Conservation (phyloP, 2,888 invertebrate genomes). For the Hofmannophila pseudospretella region DNA sequence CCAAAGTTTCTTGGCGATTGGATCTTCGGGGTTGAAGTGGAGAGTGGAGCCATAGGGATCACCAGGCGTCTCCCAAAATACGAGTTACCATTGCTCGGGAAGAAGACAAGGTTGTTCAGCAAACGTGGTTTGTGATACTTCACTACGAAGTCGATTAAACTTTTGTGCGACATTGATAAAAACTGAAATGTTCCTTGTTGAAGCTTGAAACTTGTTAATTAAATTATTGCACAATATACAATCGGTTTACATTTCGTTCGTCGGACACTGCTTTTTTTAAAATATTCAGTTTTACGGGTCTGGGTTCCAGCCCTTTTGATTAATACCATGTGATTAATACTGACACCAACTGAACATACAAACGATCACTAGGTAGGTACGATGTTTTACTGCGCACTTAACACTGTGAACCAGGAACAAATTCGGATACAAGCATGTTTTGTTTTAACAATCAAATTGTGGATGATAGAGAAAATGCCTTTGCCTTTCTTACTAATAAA, state of each 20-base stretch:
- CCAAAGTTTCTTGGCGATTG: slow-evolving; percentile 53
- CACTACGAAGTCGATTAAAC: slow-evolving; percentile 65
- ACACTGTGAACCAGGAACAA: too few species aligned
- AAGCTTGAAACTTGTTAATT: not conserved
- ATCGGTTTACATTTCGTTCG: slow-evolving; percentile 1
- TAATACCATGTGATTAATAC: too few species aligned
- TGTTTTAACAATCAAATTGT: too few species aligned
- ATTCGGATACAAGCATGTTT: too few species aligned
- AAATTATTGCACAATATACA: slow-evolving; percentile 25
- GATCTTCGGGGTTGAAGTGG: slow-evolving; percentile 46
- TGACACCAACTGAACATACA: too few species aligned
- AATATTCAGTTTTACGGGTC: too few species aligned
- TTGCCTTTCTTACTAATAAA: too few species aligned
- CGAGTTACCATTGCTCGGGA: slow-evolving; percentile 67
- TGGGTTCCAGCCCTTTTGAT: too few species aligned
- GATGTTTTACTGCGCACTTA: too few species aligned
- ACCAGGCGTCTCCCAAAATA: slow-evolving; percentile 58
- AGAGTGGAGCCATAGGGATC: slow-evolving; percentile 34
- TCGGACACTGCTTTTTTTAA: too few species aligned
- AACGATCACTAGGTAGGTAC: too few species aligned
- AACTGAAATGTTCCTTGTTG: not conserved
- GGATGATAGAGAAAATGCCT: too few species aligned
- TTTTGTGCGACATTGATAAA: slow-evolving; percentile 52
- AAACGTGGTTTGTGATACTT: slow-evolving; percentile 65
- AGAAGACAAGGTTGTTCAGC: slow-evolving; percentile 60